Percentiles rank a stretch among this genome's conserved stretches.
Evolutionary conservation across 2,888 invertebrate species (phyloP).

Genomic region (Linnaemya vulpina): DNA sequence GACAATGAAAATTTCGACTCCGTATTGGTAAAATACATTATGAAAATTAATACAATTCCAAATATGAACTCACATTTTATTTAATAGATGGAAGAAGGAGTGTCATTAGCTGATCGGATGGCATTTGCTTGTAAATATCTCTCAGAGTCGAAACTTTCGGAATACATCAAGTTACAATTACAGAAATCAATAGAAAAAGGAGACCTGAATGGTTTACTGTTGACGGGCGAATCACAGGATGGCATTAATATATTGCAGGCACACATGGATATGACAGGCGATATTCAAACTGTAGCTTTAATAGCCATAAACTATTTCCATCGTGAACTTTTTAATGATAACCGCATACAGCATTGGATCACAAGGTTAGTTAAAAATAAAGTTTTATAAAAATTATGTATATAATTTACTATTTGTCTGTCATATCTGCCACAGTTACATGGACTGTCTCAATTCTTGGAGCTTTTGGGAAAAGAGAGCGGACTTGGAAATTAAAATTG

Average conservation of each 20-base stretch:
- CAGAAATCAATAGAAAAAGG: conserved; percentile 89
- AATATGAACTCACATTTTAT: neutral
- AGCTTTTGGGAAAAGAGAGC: conserved; percentile 95
- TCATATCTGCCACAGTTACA: conserved; percentile 86
- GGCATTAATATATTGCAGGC: conserved; percentile 92
- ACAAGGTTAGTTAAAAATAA: conserved; percentile 82
- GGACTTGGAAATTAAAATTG: conserved; percentile 92
- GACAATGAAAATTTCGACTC: conserved; percentile 90
- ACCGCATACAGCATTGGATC: conserved; percentile 88
- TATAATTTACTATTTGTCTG: neutral
- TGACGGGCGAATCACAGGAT: conserved; percentile 90
- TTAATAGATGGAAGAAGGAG: conserved; percentile 89
- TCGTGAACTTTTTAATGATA: conserved; percentile 86
- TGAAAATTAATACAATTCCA: neutral
- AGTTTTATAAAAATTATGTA: neutral
- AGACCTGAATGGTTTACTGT: conserved; percentile 92
- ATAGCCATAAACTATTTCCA: conserved; percentile 91
- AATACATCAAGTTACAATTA: conserved; percentile 89
- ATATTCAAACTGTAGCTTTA: conserved; percentile 95
- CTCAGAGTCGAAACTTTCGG: conserved; percentile 90
- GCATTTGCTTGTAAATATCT: conserved; percentile 96
- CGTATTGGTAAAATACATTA: conserved; percentile 86
- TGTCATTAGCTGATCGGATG: conserved; percentile 93
- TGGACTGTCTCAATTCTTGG: conserved; percentile 93
- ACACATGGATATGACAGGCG: conserved; percentile 93